These are phyloP conservation scores for Epinephelus coioides DNA, from an alignment of 2,797 vertebrate species.

Conservation along the genomic window DNA sequence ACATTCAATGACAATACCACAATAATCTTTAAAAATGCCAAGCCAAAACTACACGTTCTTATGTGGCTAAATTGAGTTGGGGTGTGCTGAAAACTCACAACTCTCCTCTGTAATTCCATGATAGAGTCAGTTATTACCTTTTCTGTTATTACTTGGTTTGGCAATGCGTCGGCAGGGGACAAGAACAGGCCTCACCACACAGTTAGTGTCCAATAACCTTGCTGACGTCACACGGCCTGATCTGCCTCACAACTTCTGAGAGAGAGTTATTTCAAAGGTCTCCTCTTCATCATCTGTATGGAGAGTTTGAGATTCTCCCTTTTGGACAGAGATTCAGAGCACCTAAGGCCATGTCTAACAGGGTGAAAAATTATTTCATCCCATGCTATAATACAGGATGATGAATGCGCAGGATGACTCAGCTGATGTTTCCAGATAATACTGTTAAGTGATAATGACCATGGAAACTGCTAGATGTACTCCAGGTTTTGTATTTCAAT, in stretches of 20 bases:
- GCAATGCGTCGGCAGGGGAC: not conserved
- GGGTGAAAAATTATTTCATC: not conserved
- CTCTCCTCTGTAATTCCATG: not conserved
- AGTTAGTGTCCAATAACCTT: not conserved
- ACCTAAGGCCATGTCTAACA: not conserved
- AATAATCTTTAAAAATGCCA: not conserved
- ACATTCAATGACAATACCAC: not conserved
- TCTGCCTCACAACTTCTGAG: not conserved
- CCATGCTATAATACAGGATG: too few relatives aligned
- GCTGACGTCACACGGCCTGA: not conserved
- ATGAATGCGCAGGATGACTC: not conserved
- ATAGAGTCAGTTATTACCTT: not conserved
- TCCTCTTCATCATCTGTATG: not conserved
- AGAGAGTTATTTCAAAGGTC: slow-evolving; percentile 3
- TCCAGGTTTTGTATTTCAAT: not conserved
- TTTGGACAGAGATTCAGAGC: not conserved
- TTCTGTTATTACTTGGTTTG: not conserved
- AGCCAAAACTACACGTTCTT: not conserved
- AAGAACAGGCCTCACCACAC: not conserved
- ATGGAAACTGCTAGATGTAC: not conserved
- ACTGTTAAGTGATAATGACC: not conserved
- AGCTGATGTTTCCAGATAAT: not conserved
- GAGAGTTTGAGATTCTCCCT: not conserved
- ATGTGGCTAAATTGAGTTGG: not conserved
- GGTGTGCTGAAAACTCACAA: not conserved